A percentile compares a stretch with the other conserved stretches of the same genome.
phyloP scores from a whole-genome alignment of 2,888 invertebrate genomes.

The Polylopha cassiicola region DNA sequence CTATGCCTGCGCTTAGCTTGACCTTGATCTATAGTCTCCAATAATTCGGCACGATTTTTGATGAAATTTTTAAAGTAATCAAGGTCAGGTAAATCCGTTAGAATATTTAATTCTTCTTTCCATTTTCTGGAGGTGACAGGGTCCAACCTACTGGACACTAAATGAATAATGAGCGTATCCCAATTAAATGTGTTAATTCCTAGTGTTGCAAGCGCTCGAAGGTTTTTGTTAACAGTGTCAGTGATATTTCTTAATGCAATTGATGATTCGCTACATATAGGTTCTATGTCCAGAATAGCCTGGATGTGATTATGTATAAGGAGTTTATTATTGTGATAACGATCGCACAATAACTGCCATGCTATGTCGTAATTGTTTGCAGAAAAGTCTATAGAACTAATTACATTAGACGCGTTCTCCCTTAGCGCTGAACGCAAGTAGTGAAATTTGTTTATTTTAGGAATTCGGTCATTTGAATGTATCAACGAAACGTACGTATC shows the following conservation, averaged over 20 bases:
- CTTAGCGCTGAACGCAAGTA: neutral
- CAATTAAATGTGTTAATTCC: neutral
- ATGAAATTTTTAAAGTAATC: no score
- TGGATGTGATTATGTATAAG: conserved; percentile 4
- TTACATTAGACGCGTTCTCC: neutral
- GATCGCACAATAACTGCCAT: neutral
- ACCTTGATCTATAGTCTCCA: no score
- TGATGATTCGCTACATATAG: neutral
- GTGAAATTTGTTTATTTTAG: no score
- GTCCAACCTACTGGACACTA: neutral
- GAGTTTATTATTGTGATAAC: conserved; percentile 1
- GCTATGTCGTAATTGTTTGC: neutral
- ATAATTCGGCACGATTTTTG: no score
- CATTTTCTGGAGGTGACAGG: neutral
- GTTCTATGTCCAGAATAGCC: neutral
- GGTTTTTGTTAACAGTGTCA: neutral
- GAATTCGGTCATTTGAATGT: neutral
- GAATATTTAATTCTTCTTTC: no score
- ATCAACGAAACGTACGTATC: conserved; percentile 1
- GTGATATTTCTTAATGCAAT: neutral
- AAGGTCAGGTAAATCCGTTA: no score
- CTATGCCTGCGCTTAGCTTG: no score
- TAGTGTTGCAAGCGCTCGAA: conserved; percentile 1
- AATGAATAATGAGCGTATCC: no score
- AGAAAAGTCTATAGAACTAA: neutral